Conservation (phyloP, 2,797 vertebrate genomes). For the Phaenicophaeus curvirostris region DNA sequence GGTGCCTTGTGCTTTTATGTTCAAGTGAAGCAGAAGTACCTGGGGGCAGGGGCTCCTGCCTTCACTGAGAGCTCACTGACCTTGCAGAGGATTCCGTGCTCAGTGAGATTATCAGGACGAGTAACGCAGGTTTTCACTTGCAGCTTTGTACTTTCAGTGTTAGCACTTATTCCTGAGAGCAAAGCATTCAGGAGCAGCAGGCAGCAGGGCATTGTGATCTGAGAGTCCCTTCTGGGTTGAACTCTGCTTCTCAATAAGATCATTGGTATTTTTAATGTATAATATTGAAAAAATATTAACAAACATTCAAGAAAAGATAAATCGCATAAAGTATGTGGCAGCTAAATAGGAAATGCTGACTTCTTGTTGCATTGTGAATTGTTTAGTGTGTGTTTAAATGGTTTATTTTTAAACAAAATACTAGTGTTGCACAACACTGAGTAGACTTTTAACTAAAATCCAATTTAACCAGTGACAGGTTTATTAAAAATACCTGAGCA, state of each 20-base stretch:
- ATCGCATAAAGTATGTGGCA: neutral
- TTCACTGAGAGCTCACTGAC: neutral
- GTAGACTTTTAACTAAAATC: neutral
- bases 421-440: neutral
- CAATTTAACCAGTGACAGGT: neutral
- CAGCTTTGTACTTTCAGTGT: neutral
- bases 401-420: neutral
- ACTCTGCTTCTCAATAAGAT: neutral
- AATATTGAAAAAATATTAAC: neutral
- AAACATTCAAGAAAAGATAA: neutral
- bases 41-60: neutral
- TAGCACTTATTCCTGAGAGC: neutral
- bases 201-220: neutral
- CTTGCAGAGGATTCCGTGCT: neutral
- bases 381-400: neutral
- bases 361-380: neutral
- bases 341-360: neutral
- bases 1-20: neutral
- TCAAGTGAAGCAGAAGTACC: neutral
- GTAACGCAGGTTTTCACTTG: neutral
- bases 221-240: neutral
- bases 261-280: rapidly evolving
- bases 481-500: neutral
- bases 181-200: neutral
- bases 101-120: neutral